These are phyloP conservation scores for Corvus moneduloides DNA, from an alignment of 2,113 vertebrate species.

Conservation along the genomic window DNA sequence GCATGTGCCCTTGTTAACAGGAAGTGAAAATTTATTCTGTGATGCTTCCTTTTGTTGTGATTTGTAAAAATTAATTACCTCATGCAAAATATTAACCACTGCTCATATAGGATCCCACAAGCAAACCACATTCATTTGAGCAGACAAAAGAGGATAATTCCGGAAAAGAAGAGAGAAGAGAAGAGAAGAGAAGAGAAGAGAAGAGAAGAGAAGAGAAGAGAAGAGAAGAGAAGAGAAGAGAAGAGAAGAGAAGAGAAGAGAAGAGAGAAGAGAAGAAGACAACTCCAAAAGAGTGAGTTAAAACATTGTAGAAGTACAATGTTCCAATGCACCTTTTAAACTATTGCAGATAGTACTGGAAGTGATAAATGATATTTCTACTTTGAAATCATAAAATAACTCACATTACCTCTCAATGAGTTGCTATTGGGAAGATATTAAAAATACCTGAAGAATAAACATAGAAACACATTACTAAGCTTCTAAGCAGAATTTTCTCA, in stretches of 20 bases:
- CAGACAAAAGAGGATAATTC: not conserved
- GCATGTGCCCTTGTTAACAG: not conserved
- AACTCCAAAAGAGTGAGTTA: not conserved
- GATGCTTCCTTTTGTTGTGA: not conserved
- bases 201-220: fast-evolving
- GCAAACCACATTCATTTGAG: not conserved
- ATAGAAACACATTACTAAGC: not conserved
- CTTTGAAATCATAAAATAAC: not conserved
- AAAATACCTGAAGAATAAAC: not conserved
- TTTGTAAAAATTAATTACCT: not conserved
- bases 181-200: not conserved
- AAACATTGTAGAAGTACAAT: not conserved
- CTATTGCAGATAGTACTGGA: not conserved
- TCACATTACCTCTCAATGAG: not conserved
- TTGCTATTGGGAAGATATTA: not conserved
- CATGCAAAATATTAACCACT: not conserved
- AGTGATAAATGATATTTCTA: not conserved
- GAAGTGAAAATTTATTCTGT: not conserved
- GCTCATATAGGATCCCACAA: not conserved
- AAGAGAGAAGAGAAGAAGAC: fast-evolving
- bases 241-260: fast-evolving
- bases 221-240: too few species aligned
- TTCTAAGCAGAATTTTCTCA: not conserved
- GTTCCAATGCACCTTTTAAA: not conserved
- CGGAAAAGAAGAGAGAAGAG: not conserved